Evolutionary conservation across 1,140 invertebrate species (phyloP).

Genomic region (Physella acuta): DNA sequence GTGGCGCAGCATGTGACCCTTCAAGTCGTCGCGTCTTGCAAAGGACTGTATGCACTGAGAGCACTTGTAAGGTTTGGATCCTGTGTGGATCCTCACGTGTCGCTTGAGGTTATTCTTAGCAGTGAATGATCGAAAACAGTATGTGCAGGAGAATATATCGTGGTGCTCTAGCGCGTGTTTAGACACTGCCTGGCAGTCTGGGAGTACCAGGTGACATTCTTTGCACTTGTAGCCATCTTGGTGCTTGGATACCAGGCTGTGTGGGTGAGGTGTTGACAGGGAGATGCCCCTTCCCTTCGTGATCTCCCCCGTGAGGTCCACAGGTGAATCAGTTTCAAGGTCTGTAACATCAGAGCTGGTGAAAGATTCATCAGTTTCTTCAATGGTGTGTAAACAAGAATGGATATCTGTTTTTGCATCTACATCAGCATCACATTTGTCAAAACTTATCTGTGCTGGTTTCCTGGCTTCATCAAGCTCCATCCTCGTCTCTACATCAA

Average conservation of each 20-base stretch:
- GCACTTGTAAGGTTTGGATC: constrained; percentile 55
- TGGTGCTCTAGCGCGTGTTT: constrained; percentile 42
- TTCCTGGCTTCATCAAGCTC: background rate
- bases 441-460: background rate
- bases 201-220: constrained; percentile 32
- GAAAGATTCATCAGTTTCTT: background rate
- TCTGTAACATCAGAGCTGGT: background rate
- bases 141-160: constrained; percentile 39
- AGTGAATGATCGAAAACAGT: constrained; percentile 47
- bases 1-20: constrained; percentile 68
- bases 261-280: background rate
- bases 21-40: constrained; percentile 67
- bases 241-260: background rate
- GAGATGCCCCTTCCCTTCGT: background rate
- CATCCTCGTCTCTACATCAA: background rate
- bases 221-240: constrained; percentile 35
- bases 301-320: constrained; percentile 14
- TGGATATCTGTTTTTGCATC: too few species aligned
- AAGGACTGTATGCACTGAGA: constrained; percentile 74
- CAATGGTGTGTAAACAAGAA: background rate
- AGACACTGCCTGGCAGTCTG: constrained; percentile 35
- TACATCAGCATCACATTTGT: background rate
- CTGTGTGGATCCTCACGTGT: constrained; percentile 69
- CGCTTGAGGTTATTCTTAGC: constrained; percentile 73
- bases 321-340: background rate